phyloP scores from a whole-genome alignment of 2,888 invertebrate genomes.

The Gymnosoma rotundatum region DNA sequence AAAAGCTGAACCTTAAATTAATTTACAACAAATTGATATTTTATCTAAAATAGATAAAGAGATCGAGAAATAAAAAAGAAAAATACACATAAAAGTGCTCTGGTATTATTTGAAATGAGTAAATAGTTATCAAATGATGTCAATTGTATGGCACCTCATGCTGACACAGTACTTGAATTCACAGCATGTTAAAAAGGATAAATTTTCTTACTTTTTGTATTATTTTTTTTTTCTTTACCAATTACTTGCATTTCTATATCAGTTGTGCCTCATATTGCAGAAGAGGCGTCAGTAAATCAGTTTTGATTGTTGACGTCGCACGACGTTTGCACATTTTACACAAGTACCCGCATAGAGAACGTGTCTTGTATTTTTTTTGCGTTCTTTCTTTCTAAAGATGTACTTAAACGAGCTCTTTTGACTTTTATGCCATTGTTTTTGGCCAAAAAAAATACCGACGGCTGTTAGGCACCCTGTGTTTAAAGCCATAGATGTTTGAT shows the following conservation, averaged over 20 bases:
- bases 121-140: conserved; percentile 68
- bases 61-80: conserved; percentile 1
- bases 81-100: conserved; percentile 9
- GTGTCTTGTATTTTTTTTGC: no score
- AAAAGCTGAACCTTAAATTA: conserved; percentile 2
- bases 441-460: conserved; percentile 57
- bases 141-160: conserved; percentile 62
- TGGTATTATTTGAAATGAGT: conserved; percentile 26
- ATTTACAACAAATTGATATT: conserved; percentile 52
- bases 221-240: conserved; percentile 6
- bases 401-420: conserved; percentile 1
- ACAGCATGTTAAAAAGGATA: conserved; percentile 56
- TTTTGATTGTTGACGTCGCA: conserved; percentile 63
- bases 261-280: conserved; percentile 27
- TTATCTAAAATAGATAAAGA: conserved; percentile 44
- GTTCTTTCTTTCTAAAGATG: neutral
- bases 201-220: neutral
- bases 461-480: conserved; percentile 59
- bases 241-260: conserved; percentile 47
- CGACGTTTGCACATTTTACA: conserved; percentile 65
- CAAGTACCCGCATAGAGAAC: conserved; percentile 61
- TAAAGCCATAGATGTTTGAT: conserved; percentile 41
- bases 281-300: conserved; percentile 64
- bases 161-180: conserved; percentile 67
- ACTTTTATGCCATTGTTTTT: conserved; percentile 36